phyloP scores from a whole-genome alignment of 2,888 invertebrate genomes.

The Hetaerina titia region DNA sequence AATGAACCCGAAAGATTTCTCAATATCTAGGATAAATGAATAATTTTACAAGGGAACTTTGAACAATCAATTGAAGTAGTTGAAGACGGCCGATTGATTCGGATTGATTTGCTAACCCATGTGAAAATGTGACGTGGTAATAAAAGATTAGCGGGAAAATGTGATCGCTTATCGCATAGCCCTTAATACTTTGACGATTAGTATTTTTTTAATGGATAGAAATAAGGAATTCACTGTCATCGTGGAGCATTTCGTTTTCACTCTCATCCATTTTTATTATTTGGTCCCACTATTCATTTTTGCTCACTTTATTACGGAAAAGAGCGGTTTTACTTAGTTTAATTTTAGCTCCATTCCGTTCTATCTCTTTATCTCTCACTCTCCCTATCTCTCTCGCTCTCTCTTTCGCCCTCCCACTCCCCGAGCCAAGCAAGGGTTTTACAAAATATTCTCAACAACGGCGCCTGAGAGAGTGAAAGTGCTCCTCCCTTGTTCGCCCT shows the following conservation, averaged over 20 bases:
- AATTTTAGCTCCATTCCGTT: not conserved
- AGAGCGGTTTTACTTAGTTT: not conserved
- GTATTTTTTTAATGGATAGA: too few species aligned
- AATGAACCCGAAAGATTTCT: too few species aligned
- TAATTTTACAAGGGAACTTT: too few species aligned
- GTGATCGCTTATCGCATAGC: too few species aligned
- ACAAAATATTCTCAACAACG: slow-evolving; percentile 30
- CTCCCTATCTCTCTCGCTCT: not conserved
- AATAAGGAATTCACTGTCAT: not conserved
- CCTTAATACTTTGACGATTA: too few species aligned
- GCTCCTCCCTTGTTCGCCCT: slow-evolving; percentile 6
- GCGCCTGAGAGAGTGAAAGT: slow-evolving; percentile 59
- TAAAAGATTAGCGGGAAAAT: too few species aligned
- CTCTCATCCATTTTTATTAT: not conserved
- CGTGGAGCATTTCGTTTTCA: not conserved
- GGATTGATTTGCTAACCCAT: too few species aligned
- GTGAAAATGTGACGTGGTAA: too few species aligned
- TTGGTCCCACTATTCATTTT: not conserved
- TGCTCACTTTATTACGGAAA: not conserved
- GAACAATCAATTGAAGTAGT: too few species aligned
- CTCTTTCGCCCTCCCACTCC: not conserved
- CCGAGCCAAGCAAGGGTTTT: not conserved
- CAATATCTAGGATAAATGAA: too few species aligned
- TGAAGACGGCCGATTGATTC: too few species aligned
- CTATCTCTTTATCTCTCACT: not conserved